phyloP scores from a whole-genome alignment of 2,888 invertebrate genomes.

The Dorcus hopei region DNA sequence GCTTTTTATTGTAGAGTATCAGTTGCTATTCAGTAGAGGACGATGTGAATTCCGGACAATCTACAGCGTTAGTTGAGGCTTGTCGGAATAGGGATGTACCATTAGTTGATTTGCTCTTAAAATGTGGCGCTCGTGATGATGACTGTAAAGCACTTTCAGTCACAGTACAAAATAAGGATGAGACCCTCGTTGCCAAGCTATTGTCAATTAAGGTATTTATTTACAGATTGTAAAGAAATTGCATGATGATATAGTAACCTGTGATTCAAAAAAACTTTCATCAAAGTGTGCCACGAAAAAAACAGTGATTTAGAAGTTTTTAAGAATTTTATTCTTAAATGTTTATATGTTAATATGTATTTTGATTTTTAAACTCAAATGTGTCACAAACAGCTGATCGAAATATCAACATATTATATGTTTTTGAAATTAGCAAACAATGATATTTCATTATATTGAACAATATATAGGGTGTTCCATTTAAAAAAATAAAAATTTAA shows the following conservation, averaged over 20 bases:
- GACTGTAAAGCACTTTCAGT: constrained; percentile 77
- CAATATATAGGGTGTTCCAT: no score
- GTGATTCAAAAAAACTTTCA: no score
- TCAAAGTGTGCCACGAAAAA: no score
- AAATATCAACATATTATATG: no score
- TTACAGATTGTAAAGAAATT: not conserved
- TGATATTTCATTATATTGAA: no score
- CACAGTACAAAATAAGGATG: constrained; percentile 71
- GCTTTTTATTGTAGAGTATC: constrained; percentile 31
- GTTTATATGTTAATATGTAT: no score
- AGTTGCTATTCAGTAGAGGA: constrained; percentile 51
- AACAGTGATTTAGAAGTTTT: no score
- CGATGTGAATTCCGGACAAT: constrained; percentile 49
- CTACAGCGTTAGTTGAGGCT: constrained; percentile 66
- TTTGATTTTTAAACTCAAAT: no score
- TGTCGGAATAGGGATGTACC: constrained; percentile 64
- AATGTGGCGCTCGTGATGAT: constrained; percentile 83
- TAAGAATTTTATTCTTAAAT: no score
- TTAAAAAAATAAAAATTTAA: no score
- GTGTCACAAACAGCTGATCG: no score
- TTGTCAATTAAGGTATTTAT: constrained; percentile 71
- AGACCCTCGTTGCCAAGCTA: constrained; percentile 72
- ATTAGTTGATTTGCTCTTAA: constrained; percentile 73
- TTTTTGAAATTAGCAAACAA: no score
- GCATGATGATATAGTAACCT: not conserved